Conservation (phyloP, 2,797 vertebrate genomes). For the Crypturellus tataupa region DNA sequence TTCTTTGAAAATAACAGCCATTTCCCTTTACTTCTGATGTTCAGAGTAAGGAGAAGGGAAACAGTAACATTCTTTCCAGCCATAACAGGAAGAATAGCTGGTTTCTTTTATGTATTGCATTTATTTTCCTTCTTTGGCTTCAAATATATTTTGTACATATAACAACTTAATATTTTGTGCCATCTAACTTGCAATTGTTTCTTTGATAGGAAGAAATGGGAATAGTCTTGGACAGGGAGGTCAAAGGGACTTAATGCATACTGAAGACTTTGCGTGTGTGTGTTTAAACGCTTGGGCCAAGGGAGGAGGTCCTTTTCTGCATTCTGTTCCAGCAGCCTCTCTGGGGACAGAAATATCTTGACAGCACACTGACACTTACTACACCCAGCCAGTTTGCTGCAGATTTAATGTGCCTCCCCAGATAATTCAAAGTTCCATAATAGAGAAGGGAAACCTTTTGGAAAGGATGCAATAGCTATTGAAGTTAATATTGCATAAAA, state of each 20-base stretch:
- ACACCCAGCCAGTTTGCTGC: constrained; percentile 2
- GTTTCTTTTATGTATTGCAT: constrained; percentile 37
- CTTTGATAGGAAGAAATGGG: constrained; percentile 20
- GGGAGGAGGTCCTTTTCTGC: constrained; percentile 33
- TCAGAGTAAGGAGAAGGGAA: constrained; percentile 26
- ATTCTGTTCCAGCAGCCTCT: neutral
- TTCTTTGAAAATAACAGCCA: neutral
- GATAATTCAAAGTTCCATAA: constrained; percentile 14
- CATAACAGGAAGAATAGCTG: constrained; percentile 49
- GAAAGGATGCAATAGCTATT: neutral
- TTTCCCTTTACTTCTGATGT: constrained; percentile 42
- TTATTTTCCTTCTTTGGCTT: constrained; percentile 26
- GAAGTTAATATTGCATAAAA: neutral
- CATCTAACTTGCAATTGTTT: neutral
- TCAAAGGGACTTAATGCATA: neutral
- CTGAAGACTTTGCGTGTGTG: constrained; percentile 13
- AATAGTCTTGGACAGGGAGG: constrained; percentile 18
- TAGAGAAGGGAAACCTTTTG: constrained; percentile 9
- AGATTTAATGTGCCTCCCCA: neutral
- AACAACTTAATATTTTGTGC: neutral
- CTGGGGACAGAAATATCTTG: constrained; percentile 45
- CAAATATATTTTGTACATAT: neutral
- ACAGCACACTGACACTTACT: constrained; percentile 3
- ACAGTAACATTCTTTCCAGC: constrained; percentile 26
- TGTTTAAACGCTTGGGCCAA: neutral